These are phyloP conservation scores for Cactoblastis cactorum DNA, from an alignment of 2,888 invertebrate species.

Conservation along the genomic window DNA sequence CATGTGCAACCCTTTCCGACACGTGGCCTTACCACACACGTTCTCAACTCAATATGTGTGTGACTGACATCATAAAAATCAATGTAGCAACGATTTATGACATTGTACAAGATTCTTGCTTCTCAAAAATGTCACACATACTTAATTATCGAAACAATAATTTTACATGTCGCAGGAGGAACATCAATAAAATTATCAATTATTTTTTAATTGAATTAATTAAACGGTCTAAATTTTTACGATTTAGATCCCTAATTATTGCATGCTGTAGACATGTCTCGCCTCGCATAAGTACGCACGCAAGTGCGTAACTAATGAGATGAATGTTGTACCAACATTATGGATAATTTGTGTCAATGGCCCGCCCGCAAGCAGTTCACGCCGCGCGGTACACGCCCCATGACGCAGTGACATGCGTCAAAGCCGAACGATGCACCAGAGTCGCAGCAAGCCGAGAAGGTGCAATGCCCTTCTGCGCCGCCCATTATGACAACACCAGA, in stretches of 20 bases:
- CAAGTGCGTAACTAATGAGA: background rate
- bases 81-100: no score
- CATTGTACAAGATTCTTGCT: no score
- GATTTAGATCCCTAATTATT: background rate
- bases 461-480: slow-evolving; percentile 36
- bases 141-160: background rate
- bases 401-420: slow-evolving; percentile 77
- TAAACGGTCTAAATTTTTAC: no score
- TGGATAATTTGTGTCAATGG: background rate
- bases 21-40: slow-evolving; percentile 42
- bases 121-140: background rate
- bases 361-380: slow-evolving; percentile 8
- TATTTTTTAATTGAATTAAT: no score
- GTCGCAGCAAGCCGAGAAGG: slow-evolving; percentile 46
- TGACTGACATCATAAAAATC: slow-evolving; percentile 6
- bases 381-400: slow-evolving; percentile 56
- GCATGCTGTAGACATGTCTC: background rate
- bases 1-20: slow-evolving; percentile 76
- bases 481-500: slow-evolving; percentile 27
- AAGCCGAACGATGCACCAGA: slow-evolving; percentile 63
- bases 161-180: background rate
- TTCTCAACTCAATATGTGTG: slow-evolving; percentile 1
- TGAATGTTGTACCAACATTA: background rate
- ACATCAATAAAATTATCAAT: background rate
- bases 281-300: background rate